Conservation (phyloP, 1,140 invertebrate genomes). For the Uloborus diversus region DNA sequence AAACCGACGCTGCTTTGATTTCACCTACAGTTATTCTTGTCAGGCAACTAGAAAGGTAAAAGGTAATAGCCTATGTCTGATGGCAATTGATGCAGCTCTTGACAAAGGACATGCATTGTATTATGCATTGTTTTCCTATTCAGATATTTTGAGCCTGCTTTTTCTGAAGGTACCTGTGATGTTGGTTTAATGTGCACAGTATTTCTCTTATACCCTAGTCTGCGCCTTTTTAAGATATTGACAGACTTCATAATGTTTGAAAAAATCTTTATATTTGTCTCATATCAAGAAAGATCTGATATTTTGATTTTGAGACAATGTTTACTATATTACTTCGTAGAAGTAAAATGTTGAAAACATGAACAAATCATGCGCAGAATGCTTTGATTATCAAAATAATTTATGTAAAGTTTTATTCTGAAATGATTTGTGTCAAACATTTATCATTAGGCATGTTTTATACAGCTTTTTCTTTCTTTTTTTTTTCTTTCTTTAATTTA, state of each 20-base stretch:
- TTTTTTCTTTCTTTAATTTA: no score
- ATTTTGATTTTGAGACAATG: conserved; percentile 35
- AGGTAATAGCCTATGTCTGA: neutral
- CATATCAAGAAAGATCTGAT: conserved; percentile 53
- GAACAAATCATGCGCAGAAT: conserved; percentile 50
- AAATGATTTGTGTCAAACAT: conserved; percentile 17
- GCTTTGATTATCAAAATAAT: conserved; percentile 45
- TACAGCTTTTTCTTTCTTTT: no score
- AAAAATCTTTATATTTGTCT: conserved; percentile 50
- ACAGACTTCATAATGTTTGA: conserved; percentile 49
- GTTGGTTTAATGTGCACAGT: conserved; percentile 50
- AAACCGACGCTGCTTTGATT: neutral
- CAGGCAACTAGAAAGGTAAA: neutral
- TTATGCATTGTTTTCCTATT: conserved; percentile 20
- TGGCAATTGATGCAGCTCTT: conserved; percentile 43
- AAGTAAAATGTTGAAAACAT: conserved; percentile 53
- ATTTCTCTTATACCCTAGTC: conserved; percentile 55
- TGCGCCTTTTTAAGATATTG: conserved; percentile 56
- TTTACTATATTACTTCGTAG: conserved; percentile 24
- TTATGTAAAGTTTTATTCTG: conserved; percentile 39
- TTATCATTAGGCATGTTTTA: conserved; percentile 36
- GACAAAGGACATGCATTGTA: neutral
- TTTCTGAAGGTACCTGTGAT: conserved; percentile 51
- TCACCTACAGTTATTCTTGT: neutral
- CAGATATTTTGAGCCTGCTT: conserved; percentile 27